These are phyloP conservation scores for Limnothrissa miodon DNA, from an alignment of 2,113 vertebrate species.

Conservation along the genomic window DNA sequence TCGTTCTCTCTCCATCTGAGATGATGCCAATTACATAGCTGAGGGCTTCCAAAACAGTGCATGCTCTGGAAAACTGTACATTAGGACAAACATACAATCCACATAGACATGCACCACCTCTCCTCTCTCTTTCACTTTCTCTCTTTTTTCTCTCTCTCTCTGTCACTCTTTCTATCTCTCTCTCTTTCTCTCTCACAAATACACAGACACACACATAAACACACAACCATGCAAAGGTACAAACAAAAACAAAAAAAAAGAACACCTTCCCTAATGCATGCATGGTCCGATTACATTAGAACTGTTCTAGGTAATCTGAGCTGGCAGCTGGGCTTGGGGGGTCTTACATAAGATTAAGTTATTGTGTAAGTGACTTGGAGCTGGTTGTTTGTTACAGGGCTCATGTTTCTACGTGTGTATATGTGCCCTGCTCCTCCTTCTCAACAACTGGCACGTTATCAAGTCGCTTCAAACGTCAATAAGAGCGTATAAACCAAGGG, in stretches of 20 bases:
- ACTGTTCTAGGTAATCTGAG: background rate
- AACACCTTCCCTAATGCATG: background rate
- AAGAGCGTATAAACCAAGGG: too few species aligned
- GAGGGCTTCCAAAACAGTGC: background rate
- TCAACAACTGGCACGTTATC: background rate
- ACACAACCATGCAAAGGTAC: background rate
- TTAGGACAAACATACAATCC: background rate
- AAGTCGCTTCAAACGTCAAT: too few species aligned
- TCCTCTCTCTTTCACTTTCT: too few species aligned
- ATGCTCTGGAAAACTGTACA: background rate
- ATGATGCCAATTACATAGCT: slow-evolving; percentile 43
- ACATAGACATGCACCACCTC: background rate
- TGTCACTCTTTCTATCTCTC: too few species aligned
- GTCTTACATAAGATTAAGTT: background rate
- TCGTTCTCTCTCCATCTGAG: slow-evolving; percentile 24
- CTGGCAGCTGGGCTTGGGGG: background rate
- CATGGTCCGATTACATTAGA: background rate
- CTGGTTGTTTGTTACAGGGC: background rate
- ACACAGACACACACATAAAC: background rate
- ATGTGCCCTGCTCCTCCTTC: background rate
- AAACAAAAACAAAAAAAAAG: background rate
- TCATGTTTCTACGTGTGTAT: background rate
- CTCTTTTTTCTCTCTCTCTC: too few species aligned
- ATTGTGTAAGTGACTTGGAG: background rate
- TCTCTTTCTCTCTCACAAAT: background rate